Evolutionary conservation across 2,797 vertebrate species (phyloP), one percentile per base, ranked within the genome.

Genomic region (Enteromius paludinosus): DNA sequence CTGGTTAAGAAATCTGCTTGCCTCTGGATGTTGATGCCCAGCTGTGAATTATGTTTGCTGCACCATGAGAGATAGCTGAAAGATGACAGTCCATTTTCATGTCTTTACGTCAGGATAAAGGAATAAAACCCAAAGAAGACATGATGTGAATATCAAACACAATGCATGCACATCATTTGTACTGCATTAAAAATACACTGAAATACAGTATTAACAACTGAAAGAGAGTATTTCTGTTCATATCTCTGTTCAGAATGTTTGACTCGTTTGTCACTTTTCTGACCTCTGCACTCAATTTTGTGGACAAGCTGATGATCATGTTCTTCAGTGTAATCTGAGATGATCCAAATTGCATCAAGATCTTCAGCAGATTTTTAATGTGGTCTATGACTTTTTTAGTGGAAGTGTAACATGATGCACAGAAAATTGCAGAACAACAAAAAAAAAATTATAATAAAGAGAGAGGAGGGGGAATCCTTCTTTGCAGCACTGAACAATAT

Each of bases 11-110:
- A 56, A 56, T 38, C 30, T 45, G 74, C 30, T 77, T 33, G 17
- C 61, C 75, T 45, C 38, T 49, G 43, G 28, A 65, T 65, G 43
- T 78, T 65, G 25, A 78, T 65, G 17, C 54, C 9, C 17, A 43
- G 38, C 56, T 43, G 15, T 76, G 56, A 62, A 43, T 76, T 62
- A 43, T 76, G 35, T 43, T 45, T 9, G 12, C 38, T 28, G 38
- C 56, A 43, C 9, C 23, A 45, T 43, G 17, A 61, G 64, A 66
- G 73, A 62, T 61, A 4, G 38, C 23, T 45, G 38, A 59, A 62
- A 62, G 15, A 61, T 20, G 23, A 61, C 35, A 1, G 8, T 59
- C 18, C 52, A 33, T 72, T 45, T 52, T 8, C 8, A n/a, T 28
- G 15, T 43, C 23, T 75, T 56, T 15, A 28, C 38, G 25, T 18